Evolutionary conservation across 2,113 vertebrate species (phyloP).

Genomic region (Hyaena hyaena): DNA sequence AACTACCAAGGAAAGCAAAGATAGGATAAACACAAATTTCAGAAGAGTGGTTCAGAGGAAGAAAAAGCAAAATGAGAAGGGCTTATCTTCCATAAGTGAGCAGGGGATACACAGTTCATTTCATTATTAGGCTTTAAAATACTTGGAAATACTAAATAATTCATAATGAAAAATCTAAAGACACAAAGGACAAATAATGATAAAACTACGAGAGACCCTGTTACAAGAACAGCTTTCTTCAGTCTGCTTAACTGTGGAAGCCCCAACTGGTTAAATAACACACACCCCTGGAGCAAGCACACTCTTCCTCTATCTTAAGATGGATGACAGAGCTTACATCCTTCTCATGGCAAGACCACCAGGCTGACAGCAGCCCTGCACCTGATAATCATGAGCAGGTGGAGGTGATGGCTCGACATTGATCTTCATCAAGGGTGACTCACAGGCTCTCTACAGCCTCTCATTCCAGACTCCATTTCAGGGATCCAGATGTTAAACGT

Average conservation of each 20-base stretch:
- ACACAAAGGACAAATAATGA: neutral
- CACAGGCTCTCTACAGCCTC: neutral
- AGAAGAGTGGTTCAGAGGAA: neutral
- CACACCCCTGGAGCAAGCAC: neutral
- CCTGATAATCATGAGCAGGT: neutral
- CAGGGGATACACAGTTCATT: neutral
- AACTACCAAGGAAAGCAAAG: neutral
- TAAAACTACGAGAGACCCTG: neutral
- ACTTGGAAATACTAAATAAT: neutral
- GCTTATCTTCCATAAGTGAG: neutral
- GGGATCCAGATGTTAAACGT: neutral
- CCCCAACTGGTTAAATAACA: neutral
- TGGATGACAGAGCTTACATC: neutral
- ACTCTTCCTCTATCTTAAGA: neutral
- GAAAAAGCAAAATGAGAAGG: neutral
- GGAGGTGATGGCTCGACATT: neutral
- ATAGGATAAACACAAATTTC: neutral
- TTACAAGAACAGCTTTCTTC: neutral
- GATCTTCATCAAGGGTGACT: neutral
- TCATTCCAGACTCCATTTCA: neutral
- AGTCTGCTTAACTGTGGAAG: neutral
- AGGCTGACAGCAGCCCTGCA: neutral
- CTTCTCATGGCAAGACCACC: neutral
- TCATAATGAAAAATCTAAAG: constrained; percentile 5
- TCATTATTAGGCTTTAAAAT: constrained; percentile 5